Evolutionary conservation across 2,888 invertebrate species (phyloP).

Genomic region (Odontomyia ornata): DNA sequence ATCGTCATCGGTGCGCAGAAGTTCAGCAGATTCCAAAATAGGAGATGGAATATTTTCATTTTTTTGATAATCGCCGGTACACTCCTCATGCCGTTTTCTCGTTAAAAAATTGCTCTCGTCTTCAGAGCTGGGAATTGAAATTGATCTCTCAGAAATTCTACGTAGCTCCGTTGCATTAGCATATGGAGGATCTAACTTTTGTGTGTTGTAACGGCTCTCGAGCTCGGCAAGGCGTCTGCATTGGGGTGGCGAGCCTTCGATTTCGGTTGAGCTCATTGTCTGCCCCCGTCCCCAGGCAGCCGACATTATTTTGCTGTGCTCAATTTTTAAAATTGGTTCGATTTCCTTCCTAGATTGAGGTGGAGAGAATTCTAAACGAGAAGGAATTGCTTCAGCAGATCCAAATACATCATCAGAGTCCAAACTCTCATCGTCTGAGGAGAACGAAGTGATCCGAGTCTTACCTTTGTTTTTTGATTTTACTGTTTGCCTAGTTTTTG

Average conservation of each 20-base stretch:
- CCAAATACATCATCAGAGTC: conserved; percentile 82
- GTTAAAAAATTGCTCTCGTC: conserved; percentile 73
- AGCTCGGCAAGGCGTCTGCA: conserved; percentile 73
- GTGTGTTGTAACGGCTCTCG: conserved; percentile 71
- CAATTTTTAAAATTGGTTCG: conserved; percentile 76
- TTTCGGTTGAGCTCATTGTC: conserved; percentile 81
- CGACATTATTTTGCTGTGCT: conserved; percentile 75
- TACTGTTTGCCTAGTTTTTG: conserved; percentile 68
- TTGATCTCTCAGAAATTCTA: conserved; percentile 77
- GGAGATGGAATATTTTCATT: conserved; percentile 73
- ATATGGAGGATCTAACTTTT: conserved; percentile 71
- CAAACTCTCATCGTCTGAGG: conserved; percentile 79
- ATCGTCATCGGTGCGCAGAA: conserved; percentile 70
- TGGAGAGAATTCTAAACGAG: conserved; percentile 76
- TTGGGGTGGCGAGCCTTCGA: conserved; percentile 79
- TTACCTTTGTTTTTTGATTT: conserved; percentile 73
- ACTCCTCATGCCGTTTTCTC: conserved; percentile 67
- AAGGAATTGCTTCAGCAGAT: conserved; percentile 77
- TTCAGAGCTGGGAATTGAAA: conserved; percentile 80
- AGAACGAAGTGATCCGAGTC: conserved; percentile 78
- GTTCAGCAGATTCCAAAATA: conserved; percentile 70
- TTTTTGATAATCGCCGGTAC: conserved; percentile 69
- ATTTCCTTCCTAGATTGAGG: conserved; percentile 80
- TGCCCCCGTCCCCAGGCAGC: conserved; percentile 75
- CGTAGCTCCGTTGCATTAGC: conserved; percentile 74